Evolutionary conservation across 2,113 vertebrate species (phyloP).

Genomic region (Callospermophilus lateralis): DNA sequence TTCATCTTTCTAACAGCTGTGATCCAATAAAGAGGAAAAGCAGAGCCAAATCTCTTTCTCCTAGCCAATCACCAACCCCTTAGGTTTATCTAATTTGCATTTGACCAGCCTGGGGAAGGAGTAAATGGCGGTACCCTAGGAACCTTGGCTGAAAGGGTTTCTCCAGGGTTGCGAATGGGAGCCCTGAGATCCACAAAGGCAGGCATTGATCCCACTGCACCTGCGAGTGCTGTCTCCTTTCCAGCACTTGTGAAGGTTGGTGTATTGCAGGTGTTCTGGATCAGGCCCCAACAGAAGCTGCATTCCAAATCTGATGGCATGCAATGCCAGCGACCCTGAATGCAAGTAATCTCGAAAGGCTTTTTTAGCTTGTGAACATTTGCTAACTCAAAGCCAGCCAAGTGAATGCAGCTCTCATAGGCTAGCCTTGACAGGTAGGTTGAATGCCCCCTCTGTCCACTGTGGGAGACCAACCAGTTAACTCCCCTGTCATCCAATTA

Average conservation of each 20-base stretch:
- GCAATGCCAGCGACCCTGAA: neutral
- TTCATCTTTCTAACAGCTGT: neutral
- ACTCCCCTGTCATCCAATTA: too few relatives aligned
- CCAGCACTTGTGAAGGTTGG: accelerated
- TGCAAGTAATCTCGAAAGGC: neutral
- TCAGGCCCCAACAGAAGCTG: neutral
- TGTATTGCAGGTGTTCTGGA: neutral
- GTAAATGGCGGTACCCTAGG: neutral
- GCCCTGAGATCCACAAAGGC: neutral
- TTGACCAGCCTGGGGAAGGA: neutral
- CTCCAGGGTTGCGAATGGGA: neutral
- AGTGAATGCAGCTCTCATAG: neutral
- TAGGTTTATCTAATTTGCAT: neutral
- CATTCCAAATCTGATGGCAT: neutral
- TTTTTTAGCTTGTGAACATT: neutral
- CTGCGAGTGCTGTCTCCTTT: neutral
- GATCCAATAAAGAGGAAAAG: neutral
- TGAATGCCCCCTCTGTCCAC: neutral
- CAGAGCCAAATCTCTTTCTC: neutral
- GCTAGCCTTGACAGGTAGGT: too few relatives aligned
- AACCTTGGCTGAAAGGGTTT: neutral
- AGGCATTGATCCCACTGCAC: neutral
- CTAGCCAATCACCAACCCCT: neutral
- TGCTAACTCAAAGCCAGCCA: neutral
- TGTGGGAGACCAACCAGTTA: too few relatives aligned